Base-by-base conservation (phyloP, 1,140 invertebrate species). In the Pseudomyrmex gracilis region DNA sequence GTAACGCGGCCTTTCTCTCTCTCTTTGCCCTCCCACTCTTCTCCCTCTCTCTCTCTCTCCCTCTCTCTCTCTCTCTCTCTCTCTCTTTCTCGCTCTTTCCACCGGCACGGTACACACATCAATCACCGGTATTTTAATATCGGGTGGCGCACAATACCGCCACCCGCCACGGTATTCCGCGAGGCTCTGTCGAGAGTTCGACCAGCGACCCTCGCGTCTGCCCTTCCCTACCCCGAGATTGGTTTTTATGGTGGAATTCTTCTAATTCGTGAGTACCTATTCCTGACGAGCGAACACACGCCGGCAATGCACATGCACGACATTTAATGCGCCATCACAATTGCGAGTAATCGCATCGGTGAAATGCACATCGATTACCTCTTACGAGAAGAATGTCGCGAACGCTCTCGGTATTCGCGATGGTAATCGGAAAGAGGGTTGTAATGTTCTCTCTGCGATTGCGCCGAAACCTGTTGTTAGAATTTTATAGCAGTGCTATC, bases 111-210 rank as follows among this genome's bases (percentile, higher is more conserved):
- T 93, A 93, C 91, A 93, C 91, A 91, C 94, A 94, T 94, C 94
- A 94, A 94, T 94, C 94, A 94, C 93, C 92, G 91, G 91, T 92
- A 94, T 94, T 94, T 94, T 94, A 94, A 94, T 94, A 94, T 94
- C 92, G 93, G 93, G 87, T 92, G 91, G 90, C 91, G 87, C 89
- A 94, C 93, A 94, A 94, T 94, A 93, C 89, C 92, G 87, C 90
- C 88, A 80, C 87, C 34, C 90, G 86, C 84, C 43, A 70, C 78
- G 83, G 83, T 89, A 87, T 87, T 84, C 89, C 87, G 63, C 78
- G 71, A 82, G 64, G 67, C 67, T 87, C 85, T 61, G 76, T 80
- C 66, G 76, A 80, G 76, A 78, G 76, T 80, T 80, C 76, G 66
- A 58, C 77, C 70, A 83, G 67, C 76, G 17, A 13, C 57, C 66